phyloP scores from a whole-genome alignment of 2,113 vertebrate genomes.

The Edolisoma coerulescens region DNA sequence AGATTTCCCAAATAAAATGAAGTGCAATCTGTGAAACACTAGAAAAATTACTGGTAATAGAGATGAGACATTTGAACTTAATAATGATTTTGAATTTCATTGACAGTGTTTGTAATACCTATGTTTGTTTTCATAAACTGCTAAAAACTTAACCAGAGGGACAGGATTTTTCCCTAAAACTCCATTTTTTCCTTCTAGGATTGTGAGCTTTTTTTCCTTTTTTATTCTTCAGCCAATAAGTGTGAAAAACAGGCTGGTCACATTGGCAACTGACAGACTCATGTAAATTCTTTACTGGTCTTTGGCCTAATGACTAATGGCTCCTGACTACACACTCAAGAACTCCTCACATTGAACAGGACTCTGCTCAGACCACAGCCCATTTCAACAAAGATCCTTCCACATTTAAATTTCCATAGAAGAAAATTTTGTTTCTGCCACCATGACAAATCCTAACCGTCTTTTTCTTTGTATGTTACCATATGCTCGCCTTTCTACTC shows the following conservation, averaged over 20 bases:
- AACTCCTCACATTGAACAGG: not conserved
- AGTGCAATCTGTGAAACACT: not conserved
- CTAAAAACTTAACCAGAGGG: not conserved
- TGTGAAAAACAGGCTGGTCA: not conserved
- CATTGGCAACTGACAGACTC: not conserved
- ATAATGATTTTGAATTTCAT: not conserved
- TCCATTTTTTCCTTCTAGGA: not conserved
- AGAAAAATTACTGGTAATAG: not conserved
- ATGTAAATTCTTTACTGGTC: not conserved
- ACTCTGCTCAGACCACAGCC: not conserved
- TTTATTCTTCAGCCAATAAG: not conserved
- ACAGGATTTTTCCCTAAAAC: not conserved
- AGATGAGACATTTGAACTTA: not conserved
- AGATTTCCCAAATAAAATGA: not conserved
- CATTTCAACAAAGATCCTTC: not conserved
- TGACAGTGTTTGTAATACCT: not conserved
- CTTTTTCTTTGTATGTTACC: not conserved
- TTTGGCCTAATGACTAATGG: not conserved
- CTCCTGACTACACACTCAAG: not conserved
- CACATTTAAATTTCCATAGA: not conserved
- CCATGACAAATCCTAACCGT: not conserved
- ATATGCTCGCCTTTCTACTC: not conserved
- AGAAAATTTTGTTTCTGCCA: not conserved
- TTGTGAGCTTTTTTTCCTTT: not conserved
- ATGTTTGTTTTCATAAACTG: not conserved